Evolutionary conservation across 2,888 invertebrate genomes (phyloP), one percentile per base, ranked within the genome.

Genomic region (Leucozona laternaria): DNA sequence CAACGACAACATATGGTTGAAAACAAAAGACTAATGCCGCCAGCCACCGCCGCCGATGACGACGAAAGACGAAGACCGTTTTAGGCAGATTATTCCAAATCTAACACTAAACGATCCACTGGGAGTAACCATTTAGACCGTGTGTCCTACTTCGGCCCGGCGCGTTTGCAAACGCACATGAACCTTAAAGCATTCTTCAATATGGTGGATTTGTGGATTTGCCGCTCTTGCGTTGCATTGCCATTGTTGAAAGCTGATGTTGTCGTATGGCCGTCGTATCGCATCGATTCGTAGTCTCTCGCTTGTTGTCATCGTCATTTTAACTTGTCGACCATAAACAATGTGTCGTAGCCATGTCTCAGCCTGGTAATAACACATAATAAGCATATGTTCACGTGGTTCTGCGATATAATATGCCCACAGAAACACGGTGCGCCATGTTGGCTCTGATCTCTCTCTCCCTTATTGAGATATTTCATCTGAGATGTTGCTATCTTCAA

Each of bases 401-500:
- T 53, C 53, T 50, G 22, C 78, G 53, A 79, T 82, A 86, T 82
- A 68, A 37, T 53, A 34, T 53, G 77, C 78, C 60, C 72, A 70
- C 73, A 77, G 80, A 78, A 68, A 80, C 80, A 77, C 34, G 22
- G 76, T 60, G 55, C 72, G 62, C 68, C 55, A 66, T 75, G 78
- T 75, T 82, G 70, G 37, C 79, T 79, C 81, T 53, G 85, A 78
- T 78, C 70, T 71, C 45, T 77, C 78, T 86, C 81, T 86, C 86
- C 82, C 86, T 86, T 86, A 86, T 86, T 86, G 82, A 86, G 86
- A 86, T 86, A 86, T 86, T 86, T 86, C 81, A 86, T 78, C 73
- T 82, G 73, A 64, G 20, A 60, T 55, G 62, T 60, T 57, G 31
- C 57, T 55, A 60, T 57, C 57, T 68, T 62, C 68, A 40, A 40